These are phyloP conservation scores for Phrynocephalus vlangalii DNA, from an alignment of 2,797 vertebrate species.

Conservation along the genomic window DNA sequence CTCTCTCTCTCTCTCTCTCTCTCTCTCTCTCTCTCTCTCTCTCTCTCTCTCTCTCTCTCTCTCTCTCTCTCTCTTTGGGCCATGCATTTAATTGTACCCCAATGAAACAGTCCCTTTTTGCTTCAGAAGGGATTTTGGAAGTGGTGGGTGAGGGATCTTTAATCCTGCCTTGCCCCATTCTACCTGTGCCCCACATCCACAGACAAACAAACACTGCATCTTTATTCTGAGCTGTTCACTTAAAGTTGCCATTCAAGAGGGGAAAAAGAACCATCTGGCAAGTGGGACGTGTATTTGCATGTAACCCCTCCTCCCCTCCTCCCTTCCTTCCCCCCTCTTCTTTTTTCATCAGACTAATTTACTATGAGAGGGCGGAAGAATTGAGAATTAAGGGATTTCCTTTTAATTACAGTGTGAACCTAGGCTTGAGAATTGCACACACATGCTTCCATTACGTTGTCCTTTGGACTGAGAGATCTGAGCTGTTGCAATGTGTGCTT, in stretches of 20 bases:
- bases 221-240: neutral
- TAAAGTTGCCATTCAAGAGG: neutral
- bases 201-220: neutral
- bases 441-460: neutral
- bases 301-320: neutral
- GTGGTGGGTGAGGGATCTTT: neutral
- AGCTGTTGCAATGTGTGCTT: neutral
- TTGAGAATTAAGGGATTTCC: slow-evolving; percentile 24
- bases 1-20: no score
- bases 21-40: neutral
- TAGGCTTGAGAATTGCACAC: neutral
- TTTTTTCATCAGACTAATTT: slow-evolving; percentile 17
- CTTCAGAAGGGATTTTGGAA: neutral
- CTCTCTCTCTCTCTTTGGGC: neutral
- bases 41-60: no score
- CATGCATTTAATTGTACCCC: neutral
- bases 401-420: slow-evolving; percentile 10
- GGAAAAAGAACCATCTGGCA: neutral
- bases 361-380: neutral
- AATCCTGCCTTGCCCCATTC: neutral
- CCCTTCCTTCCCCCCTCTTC: neutral
- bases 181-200: neutral
- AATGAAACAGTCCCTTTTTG: neutral
- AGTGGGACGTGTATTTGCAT: neutral
- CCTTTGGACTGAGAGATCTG: neutral